Percentiles rank a stretch among this genome's conserved stretches.
Conservation (phyloP, 1,140 invertebrate species). For the Archivesica marissinica region DNA sequence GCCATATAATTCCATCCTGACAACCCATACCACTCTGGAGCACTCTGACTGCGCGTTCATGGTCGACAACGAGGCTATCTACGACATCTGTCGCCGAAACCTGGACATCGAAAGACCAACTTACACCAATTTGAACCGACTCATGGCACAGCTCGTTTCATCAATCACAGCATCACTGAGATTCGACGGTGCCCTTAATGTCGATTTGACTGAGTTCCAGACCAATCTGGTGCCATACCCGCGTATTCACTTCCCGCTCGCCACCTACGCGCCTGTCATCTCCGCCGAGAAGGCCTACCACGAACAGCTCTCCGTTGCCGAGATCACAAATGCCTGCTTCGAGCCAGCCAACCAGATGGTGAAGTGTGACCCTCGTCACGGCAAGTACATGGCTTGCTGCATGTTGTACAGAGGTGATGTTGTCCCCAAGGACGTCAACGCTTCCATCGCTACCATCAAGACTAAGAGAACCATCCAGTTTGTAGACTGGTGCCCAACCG, state of each 20-base stretch:
- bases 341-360: slow-evolving; percentile 96
- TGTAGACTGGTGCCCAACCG: too few species aligned
- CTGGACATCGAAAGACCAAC: slow-evolving; percentile 92
- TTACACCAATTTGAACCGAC: slow-evolving; percentile 77
- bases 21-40: slow-evolving; percentile 87
- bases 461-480: slow-evolving; percentile 88
- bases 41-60: slow-evolving; percentile 93
- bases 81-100: slow-evolving; percentile 86
- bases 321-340: slow-evolving; percentile 92
- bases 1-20: slow-evolving; percentile 2
- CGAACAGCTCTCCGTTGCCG: slow-evolving; percentile 83
- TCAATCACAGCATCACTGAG: slow-evolving; percentile 87
- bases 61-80: slow-evolving; percentile 83
- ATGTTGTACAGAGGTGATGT: slow-evolving; percentile 80
- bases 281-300: slow-evolving; percentile 83
- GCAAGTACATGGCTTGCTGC: slow-evolving; percentile 89
- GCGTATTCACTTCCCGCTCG: slow-evolving; percentile 82
- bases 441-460: slow-evolving; percentile 93
- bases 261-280: slow-evolving; percentile 81
- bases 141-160: slow-evolving; percentile 84
- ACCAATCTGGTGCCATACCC: slow-evolving; percentile 87
- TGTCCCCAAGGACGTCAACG: slow-evolving; percentile 93
- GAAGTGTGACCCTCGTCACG: slow-evolving; percentile 94
- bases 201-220: slow-evolving; percentile 89
- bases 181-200: slow-evolving; percentile 89